A percentile compares a stretch with the other conserved stretches of the same genome.
Conservation (phyloP, 2,888 invertebrate species). For the Archips xylosteana region DNA sequence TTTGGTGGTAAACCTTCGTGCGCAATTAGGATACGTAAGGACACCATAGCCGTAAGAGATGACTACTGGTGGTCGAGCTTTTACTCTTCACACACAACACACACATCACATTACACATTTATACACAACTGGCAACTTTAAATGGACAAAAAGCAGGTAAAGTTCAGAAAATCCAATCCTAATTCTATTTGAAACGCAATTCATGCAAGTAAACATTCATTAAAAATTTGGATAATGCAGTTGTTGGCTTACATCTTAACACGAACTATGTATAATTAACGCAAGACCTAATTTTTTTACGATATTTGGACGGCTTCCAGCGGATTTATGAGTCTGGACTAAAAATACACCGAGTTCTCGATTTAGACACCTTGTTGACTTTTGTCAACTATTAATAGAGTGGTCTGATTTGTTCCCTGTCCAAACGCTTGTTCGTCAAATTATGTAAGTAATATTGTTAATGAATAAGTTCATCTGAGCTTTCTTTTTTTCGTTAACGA, state of each 20-base stretch:
- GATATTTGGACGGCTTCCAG: slow-evolving; percentile 70
- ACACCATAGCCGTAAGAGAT: no score
- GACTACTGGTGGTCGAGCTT: no score
- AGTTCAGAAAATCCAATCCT: no score
- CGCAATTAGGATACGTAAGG: no score
- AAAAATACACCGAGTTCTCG: slow-evolving; percentile 55
- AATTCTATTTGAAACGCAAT: no score
- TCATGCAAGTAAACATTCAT: no score
- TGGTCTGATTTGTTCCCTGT: slow-evolving; percentile 8
- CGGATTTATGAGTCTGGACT: slow-evolving; percentile 63
- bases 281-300: slow-evolving; percentile 38
- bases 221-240: slow-evolving; percentile 12
- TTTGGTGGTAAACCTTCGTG: no score
- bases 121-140: no score
- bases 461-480: no score
- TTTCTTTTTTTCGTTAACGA: not conserved
- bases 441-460: slow-evolving; percentile 4
- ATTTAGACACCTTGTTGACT: slow-evolving; percentile 59
- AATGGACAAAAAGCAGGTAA: no score
- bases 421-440: not conserved
- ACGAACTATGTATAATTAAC: slow-evolving; percentile 24
- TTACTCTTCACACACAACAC: no score
- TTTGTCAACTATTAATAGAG: slow-evolving; percentile 40
- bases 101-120: no score
- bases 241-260: not conserved